Base-by-base conservation (phyloP, 2,888 invertebrate species). In the Caenorhabditis sp. region DNA sequence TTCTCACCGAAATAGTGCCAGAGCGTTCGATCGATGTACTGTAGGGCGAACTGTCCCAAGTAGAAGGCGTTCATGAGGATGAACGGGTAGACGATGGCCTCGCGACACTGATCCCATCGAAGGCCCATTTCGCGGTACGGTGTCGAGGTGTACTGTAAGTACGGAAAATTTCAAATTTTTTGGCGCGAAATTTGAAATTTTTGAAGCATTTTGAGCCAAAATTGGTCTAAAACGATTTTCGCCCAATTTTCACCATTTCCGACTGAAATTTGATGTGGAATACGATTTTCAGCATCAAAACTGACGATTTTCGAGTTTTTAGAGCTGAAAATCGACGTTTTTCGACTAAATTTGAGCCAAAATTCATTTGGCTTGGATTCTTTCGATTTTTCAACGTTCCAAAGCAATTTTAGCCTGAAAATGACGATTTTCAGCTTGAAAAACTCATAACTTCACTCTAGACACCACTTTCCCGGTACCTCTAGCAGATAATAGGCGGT, bases 101-200 rank as follows among this genome's bases (percentile, higher is more conserved):
- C 44, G 0, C 56, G n/a, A 14, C 63, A 56, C 7, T 68, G 77
- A 24, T 80, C 75, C 19, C 74, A 69, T 26, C 84, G 87, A 44
- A 90, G 69, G 10, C 90, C 90, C 90, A 90, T 90, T 64, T 83
- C 73, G 5, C 56, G 51, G 16, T 82, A 63, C 4, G 87, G 88
- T 12, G 79, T 22, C 0, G 56, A 12, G 14, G 76, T 72, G 35
- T 64, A 70, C 85, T 85, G 68, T 1, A 77, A 75, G 5, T n/a
- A 51, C 16, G 51, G 3, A 38, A 59, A n/a, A n/a, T 24, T 61
- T 12, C 16, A 1, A 31, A n/a, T n/a, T n/a, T 63, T 63, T 51
- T 63, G 24, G 24, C 6, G 24, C 12, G 7, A 24, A 63, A 63
- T 63, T 12, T 61, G 24, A n/a, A 41, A 31, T 59, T 41, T 54